Evolutionary conservation across 2,888 invertebrate genomes (phyloP), one percentile per base, ranked within the genome.

Genomic region (Plebejus anna): DNA sequence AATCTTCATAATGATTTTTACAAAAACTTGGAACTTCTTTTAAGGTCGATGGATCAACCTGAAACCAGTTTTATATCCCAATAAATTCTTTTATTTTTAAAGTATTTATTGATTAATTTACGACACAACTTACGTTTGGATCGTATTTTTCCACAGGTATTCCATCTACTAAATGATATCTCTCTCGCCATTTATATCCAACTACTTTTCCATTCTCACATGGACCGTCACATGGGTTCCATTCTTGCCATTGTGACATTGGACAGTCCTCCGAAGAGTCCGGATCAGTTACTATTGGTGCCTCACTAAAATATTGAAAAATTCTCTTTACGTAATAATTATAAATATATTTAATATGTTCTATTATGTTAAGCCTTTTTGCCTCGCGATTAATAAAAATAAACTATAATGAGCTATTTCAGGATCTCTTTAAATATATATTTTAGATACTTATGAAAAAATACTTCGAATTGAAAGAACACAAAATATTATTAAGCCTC

Each of bases 81-180:
- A 47, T 47, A 2, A 47, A 28, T 61, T 22, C 0, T 11, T 22
- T 3, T 28, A 47, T 47, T 47, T 47, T 55, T 16, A 55, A 16
- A 4, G 1, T 55, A 55, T 16, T 4, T 55, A 16, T 16, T 42
- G n/a, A 22, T 22, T 42, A 4, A 71, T 22, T 71, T 42, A 22
- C 4, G 4, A 9, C 11, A 16, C 75, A 84, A 1, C 89, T 83
- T 81, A 91, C 91, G 77, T 86, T 82, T 13, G 90, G 90, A 77
- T 92, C 89, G 80, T 91, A 92, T 80, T 90, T 92, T 80, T 90
- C 91, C 0, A 92, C 86, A 28, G 91, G 86, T 0, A 89, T 79
- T 0, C 91, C 92, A 16, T 91, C 89, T 0, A 92, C 90, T n/a
- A 92, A 80, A 77, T 91, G 91, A 79, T 89, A 90, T 6, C 92